phyloP scores from a whole-genome alignment of 2,888 invertebrate genomes.

The Hirtodrosophila trivittata region DNA sequence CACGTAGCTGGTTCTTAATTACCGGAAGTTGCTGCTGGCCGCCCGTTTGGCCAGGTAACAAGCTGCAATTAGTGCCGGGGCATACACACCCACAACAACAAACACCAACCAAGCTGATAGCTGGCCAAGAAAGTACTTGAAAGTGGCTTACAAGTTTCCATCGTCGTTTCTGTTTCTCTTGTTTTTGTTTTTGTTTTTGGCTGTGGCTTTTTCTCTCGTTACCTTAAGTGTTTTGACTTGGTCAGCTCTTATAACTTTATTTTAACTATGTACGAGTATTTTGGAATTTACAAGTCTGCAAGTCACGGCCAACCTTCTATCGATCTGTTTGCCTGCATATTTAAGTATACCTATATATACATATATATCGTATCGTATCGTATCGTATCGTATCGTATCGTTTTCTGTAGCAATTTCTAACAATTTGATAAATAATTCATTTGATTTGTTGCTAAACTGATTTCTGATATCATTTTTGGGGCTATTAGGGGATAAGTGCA shows the following conservation, averaged over 20 bases:
- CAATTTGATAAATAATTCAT: too few relatives aligned
- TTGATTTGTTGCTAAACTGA: too few relatives aligned
- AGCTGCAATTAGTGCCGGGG: constrained; percentile 67
- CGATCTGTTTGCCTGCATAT: background rate
- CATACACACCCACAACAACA: constrained; percentile 59
- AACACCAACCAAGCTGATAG: constrained; percentile 30
- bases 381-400: too few relatives aligned
- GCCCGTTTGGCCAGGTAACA: constrained; percentile 47
- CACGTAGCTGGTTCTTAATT: constrained; percentile 58
- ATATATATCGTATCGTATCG: too few relatives aligned
- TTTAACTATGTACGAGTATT: constrained; percentile 14
- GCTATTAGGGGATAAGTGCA: too few relatives aligned
- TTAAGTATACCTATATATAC: background rate
- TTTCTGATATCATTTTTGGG: too few relatives aligned
- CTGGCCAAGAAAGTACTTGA: constrained; percentile 46
- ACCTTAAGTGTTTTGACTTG: constrained; percentile 40
- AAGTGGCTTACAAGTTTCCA: constrained; percentile 53
- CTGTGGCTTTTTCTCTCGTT: constrained; percentile 35
- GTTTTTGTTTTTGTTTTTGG: background rate
- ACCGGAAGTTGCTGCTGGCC: constrained; percentile 63
- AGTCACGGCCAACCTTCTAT: background rate
- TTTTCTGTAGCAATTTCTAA: too few relatives aligned
- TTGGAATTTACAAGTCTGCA: constrained; percentile 3
- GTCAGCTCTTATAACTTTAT: constrained; percentile 61
- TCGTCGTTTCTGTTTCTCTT: constrained; percentile 21